phyloP scores from a whole-genome alignment of 2,888 invertebrate species.

The Eristalis intricaria region DNA sequence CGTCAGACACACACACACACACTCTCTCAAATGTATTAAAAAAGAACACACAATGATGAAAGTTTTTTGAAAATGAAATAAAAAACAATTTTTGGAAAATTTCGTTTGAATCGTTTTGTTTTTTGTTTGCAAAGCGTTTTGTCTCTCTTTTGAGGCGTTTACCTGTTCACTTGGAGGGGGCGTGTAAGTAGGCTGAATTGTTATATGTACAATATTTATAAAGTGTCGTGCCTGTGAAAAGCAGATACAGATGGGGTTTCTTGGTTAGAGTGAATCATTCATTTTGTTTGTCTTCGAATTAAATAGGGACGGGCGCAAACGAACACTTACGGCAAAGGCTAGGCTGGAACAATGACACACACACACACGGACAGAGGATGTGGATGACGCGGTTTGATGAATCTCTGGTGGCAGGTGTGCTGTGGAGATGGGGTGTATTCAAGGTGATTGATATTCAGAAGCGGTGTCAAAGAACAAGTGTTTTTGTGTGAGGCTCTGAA shows the following conservation, averaged over 20 bases:
- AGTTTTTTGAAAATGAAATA: neutral
- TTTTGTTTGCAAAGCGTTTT: conserved; percentile 43
- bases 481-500: too few relatives aligned
- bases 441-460: too few relatives aligned
- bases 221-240: conserved; percentile 77
- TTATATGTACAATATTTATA: conserved; percentile 80
- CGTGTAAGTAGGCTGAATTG: conserved; percentile 77
- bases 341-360: neutral
- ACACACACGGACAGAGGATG: neutral
- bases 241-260: conserved; percentile 68
- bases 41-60: neutral
- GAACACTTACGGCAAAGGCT: neutral
- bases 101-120: conserved; percentile 34
- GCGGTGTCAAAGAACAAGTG: too few relatives aligned
- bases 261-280: conserved; percentile 51
- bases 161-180: conserved; percentile 69
- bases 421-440: too few relatives aligned
- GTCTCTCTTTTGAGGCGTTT: conserved; percentile 53
- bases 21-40: conserved; percentile 15
- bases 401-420: neutral
- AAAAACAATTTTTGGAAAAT: conserved; percentile 10
- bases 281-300: conserved; percentile 20
- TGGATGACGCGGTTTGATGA: neutral
- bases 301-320: neutral
- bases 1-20: conserved; percentile 21